Percentiles rank a stretch among this genome's conserved stretches.
Conservation (phyloP, 2,797 vertebrate genomes). For the Borostomias antarcticus region DNA sequence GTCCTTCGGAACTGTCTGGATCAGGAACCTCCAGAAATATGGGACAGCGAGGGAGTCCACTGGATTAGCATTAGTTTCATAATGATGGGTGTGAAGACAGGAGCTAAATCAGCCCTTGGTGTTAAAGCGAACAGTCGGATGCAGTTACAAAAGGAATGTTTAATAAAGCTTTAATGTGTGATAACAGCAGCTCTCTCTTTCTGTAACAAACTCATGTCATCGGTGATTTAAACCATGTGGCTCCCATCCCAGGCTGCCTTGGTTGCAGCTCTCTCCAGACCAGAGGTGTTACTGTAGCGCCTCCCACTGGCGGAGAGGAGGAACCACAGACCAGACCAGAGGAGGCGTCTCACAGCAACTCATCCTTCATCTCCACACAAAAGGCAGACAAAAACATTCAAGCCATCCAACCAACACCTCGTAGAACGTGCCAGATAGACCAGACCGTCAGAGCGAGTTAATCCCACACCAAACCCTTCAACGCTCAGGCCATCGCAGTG, state of each 20-base stretch:
- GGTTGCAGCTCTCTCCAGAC: not conserved
- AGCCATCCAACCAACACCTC: not conserved
- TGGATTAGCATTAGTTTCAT: too few relatives aligned
- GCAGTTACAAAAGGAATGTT: slow-evolving; percentile 6
- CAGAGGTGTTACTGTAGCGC: not conserved
- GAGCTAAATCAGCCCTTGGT: too few relatives aligned
- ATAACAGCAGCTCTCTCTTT: not conserved
- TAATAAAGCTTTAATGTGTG: not conserved
- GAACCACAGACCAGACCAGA: not conserved
- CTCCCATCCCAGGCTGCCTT: too few relatives aligned
- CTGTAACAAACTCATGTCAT: not conserved
- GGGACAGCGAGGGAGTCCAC: too few relatives aligned
- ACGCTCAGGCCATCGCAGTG: not conserved
- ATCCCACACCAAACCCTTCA: not conserved
- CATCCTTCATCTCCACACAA: not conserved
- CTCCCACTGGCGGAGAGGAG: slow-evolving; percentile 3
- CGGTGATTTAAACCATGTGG: not conserved
- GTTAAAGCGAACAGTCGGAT: too few relatives aligned
- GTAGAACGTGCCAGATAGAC: not conserved
- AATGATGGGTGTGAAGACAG: not conserved
- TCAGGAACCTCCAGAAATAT: too few relatives aligned
- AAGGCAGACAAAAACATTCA: not conserved
- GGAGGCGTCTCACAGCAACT: not conserved
- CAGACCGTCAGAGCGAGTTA: not conserved
- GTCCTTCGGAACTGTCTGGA: too few relatives aligned